A percentile compares a stretch with the other conserved stretches of the same genome.
These are phyloP conservation scores for Rutpela maculata DNA, from an alignment of 2,888 invertebrate species.

Conservation along the genomic window DNA sequence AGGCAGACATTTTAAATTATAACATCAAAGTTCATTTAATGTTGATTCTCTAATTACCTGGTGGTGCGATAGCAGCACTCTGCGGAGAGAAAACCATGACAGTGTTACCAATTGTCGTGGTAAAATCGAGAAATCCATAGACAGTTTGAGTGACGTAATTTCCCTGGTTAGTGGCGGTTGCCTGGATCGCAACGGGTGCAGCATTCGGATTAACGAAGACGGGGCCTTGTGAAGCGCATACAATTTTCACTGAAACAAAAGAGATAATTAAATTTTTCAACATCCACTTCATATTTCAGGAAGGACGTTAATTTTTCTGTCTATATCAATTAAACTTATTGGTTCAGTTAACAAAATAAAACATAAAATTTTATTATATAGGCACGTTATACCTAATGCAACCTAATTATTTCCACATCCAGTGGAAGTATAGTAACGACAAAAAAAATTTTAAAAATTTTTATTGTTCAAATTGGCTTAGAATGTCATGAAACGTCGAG, in stretches of 20 bases:
- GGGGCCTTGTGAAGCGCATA: constrained; percentile 64
- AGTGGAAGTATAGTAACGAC: too few species aligned
- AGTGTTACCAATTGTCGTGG: constrained; percentile 94
- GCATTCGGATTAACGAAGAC: constrained; percentile 68
- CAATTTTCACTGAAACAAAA: constrained; percentile 62
- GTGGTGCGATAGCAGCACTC: constrained; percentile 81
- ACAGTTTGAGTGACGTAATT: constrained; percentile 90
- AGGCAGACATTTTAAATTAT: constrained; percentile 7
- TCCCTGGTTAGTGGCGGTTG: constrained; percentile 60
- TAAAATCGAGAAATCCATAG: constrained; percentile 95
- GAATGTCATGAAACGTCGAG: too few species aligned
- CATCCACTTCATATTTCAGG: background rate
- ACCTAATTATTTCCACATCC: too few species aligned
- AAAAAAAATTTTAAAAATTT: too few species aligned
- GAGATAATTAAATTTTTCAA: background rate
- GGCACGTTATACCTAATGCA: too few species aligned
- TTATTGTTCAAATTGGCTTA: too few species aligned
- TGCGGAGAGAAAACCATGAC: constrained; percentile 96
- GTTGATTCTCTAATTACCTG: constrained; percentile 74
- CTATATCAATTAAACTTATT: too few species aligned
- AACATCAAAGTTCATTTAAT: constrained; percentile 19
- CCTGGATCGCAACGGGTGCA: constrained; percentile 52
- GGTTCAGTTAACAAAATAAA: too few species aligned
- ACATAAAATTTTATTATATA: too few species aligned
- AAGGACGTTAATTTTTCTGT: background rate